A percentile compares a stretch with the other conserved stretches of the same genome.
phyloP scores from a whole-genome alignment of 2,113 vertebrate genomes.

The Tursiops truncatus region DNA sequence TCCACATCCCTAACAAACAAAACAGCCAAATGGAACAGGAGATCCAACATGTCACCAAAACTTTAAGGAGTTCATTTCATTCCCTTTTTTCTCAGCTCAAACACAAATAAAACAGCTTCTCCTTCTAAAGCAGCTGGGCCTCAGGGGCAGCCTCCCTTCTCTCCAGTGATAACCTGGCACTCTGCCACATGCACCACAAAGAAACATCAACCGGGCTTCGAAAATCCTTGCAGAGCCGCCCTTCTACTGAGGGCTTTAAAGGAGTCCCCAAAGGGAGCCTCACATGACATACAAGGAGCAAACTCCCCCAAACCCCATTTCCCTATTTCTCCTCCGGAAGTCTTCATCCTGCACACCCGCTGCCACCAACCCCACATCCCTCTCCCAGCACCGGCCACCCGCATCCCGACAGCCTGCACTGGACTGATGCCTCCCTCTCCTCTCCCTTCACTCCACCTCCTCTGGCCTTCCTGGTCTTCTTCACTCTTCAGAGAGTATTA shows the following conservation, averaged over 20 bases:
- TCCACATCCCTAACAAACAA: neutral
- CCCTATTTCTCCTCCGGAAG: neutral
- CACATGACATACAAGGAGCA: neutral
- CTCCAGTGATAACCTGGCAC: neutral
- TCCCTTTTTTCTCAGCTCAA: neutral
- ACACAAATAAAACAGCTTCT: neutral
- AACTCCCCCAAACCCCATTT: neutral
- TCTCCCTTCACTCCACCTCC: neutral
- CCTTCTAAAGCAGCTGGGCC: neutral
- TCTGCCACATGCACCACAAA: neutral
- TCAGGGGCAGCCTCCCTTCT: neutral
- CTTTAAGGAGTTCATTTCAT: neutral
- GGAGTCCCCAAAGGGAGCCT: neutral
- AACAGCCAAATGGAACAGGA: neutral
- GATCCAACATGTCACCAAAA: neutral
- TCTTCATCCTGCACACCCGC: neutral
- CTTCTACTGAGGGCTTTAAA: conserved; percentile 5
- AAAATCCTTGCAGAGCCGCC: conserved; percentile 36
- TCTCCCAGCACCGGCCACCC: fast-evolving
- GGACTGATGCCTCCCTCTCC: fast-evolving
- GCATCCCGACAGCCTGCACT: neutral
- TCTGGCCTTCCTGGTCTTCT: neutral
- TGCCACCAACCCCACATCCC: fast-evolving
- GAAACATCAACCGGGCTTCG: neutral
- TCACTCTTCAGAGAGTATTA: neutral